Conservation (phyloP, 2,888 invertebrate species). For the Empis livida region DNA sequence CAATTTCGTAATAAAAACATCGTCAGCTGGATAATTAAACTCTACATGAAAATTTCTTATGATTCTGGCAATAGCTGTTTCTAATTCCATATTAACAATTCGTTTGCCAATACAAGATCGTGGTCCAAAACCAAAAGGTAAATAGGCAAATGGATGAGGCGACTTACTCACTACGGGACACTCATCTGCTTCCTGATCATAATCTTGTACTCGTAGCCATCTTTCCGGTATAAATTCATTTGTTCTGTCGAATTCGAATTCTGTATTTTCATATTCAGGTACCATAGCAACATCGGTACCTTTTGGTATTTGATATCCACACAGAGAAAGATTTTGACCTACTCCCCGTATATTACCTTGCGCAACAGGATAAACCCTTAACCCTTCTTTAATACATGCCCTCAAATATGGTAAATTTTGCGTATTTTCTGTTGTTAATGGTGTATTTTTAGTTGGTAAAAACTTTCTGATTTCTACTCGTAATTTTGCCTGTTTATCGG, state of each 20-base stretch:
- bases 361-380: slow-evolving; percentile 46
- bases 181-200: too few species aligned
- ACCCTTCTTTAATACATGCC: slow-evolving; percentile 61
- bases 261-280: slow-evolving; percentile 46
- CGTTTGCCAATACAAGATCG: slow-evolving; percentile 56
- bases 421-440: slow-evolving; percentile 36
- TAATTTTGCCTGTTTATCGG: slow-evolving; percentile 49
- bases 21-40: slow-evolving; percentile 20
- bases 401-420: slow-evolving; percentile 47
- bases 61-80: slow-evolving; percentile 37
- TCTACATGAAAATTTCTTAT: slow-evolving; percentile 24
- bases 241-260: slow-evolving; percentile 45
- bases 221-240: slow-evolving; percentile 47
- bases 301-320: slow-evolving; percentile 45
- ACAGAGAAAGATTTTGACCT: slow-evolving; percentile 42
- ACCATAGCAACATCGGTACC: slow-evolving; percentile 60
- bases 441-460: slow-evolving; percentile 33
- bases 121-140: slow-evolving; percentile 57
- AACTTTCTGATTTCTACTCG: slow-evolving; percentile 42
- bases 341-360: slow-evolving; percentile 43
- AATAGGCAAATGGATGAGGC: slow-evolving; percentile 41
- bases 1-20: slow-evolving; percentile 18
- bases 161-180: neutral
- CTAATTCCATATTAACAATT: slow-evolving; percentile 58
- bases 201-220: slow-evolving; percentile 39